Percentiles rank a stretch among this genome's conserved stretches.
Evolutionary conservation across 2,888 invertebrate species (phyloP).

Genomic region (Myopa tessellatipennis): DNA sequence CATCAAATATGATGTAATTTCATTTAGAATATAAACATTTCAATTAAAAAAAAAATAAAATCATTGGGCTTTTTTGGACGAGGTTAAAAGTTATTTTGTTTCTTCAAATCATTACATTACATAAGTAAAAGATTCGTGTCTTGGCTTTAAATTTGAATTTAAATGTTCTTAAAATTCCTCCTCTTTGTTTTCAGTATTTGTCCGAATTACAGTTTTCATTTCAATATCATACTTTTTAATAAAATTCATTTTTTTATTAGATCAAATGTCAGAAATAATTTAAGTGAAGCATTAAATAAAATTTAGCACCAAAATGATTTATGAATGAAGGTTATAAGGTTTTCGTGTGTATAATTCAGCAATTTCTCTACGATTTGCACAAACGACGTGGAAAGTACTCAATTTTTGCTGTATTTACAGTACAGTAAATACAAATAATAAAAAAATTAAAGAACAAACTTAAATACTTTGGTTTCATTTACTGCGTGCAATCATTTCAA

Average conservation of each 20-base stretch:
- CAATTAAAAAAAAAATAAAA: too few species aligned
- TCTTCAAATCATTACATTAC: too few species aligned
- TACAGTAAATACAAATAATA: not conserved
- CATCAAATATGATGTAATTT: not conserved
- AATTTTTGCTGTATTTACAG: not conserved
- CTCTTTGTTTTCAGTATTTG: not conserved
- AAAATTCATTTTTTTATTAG: not conserved
- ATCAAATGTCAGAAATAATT: not conserved
- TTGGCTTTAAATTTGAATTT: too few species aligned
- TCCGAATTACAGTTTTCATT: too few species aligned
- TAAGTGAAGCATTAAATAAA: not conserved
- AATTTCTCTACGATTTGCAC: slow-evolving; percentile 1
- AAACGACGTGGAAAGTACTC: not conserved
- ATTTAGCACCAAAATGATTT: slow-evolving; percentile 37
- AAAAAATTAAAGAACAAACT: not conserved
- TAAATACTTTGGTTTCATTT: slow-evolving; percentile 32
- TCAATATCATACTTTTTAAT: too few species aligned
- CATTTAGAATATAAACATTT: too few species aligned
- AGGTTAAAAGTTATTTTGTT: too few species aligned
- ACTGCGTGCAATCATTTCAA: slow-evolving; percentile 22
- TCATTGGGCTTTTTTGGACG: too few species aligned
- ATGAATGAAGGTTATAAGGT: not conserved
- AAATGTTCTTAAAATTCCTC: not conserved
- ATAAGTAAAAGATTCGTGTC: too few species aligned
- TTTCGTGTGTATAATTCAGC: not conserved